phyloP scores from a whole-genome alignment of 2,797 vertebrate species.

The Telmatherina bonti region DNA sequence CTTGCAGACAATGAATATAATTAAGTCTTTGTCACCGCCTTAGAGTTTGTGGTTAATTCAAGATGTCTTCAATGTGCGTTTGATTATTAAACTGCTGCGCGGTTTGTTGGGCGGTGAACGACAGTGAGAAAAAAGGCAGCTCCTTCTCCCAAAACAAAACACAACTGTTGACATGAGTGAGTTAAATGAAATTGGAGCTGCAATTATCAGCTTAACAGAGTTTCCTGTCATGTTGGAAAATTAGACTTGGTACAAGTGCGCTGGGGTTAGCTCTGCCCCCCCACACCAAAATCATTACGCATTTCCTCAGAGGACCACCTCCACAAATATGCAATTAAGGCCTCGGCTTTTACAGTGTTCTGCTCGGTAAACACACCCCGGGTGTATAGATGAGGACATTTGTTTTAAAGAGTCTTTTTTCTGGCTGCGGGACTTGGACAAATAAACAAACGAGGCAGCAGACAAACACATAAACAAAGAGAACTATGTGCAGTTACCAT shows the following conservation, averaged over 20 bases:
- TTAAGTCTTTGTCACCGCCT: background rate
- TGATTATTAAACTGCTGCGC: conserved; percentile 44
- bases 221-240: conserved; percentile 86
- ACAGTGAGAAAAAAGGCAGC: conserved; percentile 36
- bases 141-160: conserved; percentile 78
- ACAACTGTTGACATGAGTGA: conserved; percentile 85
- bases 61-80: conserved; percentile 35
- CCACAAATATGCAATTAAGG: conserved; percentile 72
- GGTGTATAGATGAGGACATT: conserved; percentile 33
- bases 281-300: conserved; percentile 76
- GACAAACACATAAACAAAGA: conserved; percentile 42
- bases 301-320: conserved; percentile 78
- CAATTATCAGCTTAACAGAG: conserved; percentile 86
- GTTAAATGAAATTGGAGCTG: conserved; percentile 85
- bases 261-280: conserved; percentile 68
- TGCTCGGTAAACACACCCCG: conserved; percentile 61
- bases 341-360: conserved; percentile 62
- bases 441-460: conserved; percentile 45
- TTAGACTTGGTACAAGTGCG: conserved; percentile 82
- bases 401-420: conserved; percentile 39
- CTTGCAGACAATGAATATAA: background rate
- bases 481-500: conserved; percentile 8
- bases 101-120: conserved; percentile 44
- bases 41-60: background rate
- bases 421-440: conserved; percentile 13